Percentiles rank a stretch among this genome's conserved stretches.
These are phyloP conservation scores for Gasterosteus aculeatus DNA, from an alignment of 2,113 vertebrate species.

Conservation along the genomic window DNA sequence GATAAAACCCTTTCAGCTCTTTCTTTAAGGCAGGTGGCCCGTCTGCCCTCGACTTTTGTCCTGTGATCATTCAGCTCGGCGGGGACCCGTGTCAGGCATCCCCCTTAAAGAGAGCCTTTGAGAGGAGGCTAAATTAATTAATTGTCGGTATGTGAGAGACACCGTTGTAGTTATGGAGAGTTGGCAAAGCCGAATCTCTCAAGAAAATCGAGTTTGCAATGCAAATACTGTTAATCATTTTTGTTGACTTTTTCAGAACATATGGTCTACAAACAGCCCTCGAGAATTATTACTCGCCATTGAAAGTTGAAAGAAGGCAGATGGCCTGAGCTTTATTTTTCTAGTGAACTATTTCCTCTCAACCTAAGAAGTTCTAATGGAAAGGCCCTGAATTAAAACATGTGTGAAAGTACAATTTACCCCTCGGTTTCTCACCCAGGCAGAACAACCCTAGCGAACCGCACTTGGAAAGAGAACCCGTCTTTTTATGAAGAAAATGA, in stretches of 20 bases:
- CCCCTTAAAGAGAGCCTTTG: slow-evolving; percentile 49
- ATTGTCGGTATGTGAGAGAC: slow-evolving; percentile 29
- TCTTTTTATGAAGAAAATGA: slow-evolving; percentile 63
- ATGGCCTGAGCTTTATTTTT: slow-evolving; percentile 77
- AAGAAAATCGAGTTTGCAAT: slow-evolving; percentile 40
- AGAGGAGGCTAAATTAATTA: slow-evolving; percentile 15
- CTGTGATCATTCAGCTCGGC: slow-evolving; percentile 71
- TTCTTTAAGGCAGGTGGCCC: slow-evolving; percentile 71
- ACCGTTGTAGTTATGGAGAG: slow-evolving; percentile 17
- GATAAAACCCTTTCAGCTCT: slow-evolving; percentile 64
- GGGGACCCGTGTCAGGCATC: slow-evolving; percentile 64
- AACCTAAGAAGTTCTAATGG: slow-evolving; percentile 68
- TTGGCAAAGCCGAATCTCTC: slow-evolving; percentile 33
- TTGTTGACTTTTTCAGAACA: slow-evolving; percentile 64
- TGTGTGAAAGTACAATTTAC: slow-evolving; percentile 73
- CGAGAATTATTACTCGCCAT: slow-evolving; percentile 54
- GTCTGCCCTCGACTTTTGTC: slow-evolving; percentile 77
- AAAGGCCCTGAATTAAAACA: slow-evolving; percentile 78
- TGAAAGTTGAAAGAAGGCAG: slow-evolving; percentile 74
- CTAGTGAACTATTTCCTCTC: slow-evolving; percentile 74
- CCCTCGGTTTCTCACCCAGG: slow-evolving; percentile 63
- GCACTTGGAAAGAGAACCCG: slow-evolving; percentile 54
- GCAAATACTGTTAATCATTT: slow-evolving; percentile 57
- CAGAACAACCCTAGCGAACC: slow-evolving; percentile 55
- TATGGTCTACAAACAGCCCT: slow-evolving; percentile 43